A percentile compares a stretch with the other conserved stretches of the same genome.
phyloP scores from a whole-genome alignment of 2,888 invertebrate species.

The Epinotia ramella region DNA sequence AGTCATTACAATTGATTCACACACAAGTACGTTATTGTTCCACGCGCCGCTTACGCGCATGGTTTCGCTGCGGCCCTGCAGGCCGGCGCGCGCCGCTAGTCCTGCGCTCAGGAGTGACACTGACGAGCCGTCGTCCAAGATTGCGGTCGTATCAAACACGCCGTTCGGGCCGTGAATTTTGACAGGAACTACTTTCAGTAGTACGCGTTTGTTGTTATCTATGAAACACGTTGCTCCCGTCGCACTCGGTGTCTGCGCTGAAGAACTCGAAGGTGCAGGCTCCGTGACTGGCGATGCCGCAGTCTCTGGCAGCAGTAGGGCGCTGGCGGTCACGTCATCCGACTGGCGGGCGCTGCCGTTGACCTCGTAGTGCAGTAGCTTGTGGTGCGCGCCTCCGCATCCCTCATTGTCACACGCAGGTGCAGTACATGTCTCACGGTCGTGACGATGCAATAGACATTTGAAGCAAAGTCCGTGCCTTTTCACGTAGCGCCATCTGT shows the following conservation, averaged over 20 bases:
- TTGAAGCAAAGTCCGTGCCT: not conserved
- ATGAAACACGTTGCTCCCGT: too few species aligned
- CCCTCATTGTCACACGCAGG: slow-evolving; percentile 12
- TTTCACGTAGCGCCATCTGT: not conserved
- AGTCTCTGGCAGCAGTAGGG: not conserved
- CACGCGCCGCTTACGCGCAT: slow-evolving; percentile 18
- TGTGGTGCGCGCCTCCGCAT: not conserved
- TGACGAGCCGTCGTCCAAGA: slow-evolving; percentile 13
- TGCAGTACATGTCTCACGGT: slow-evolving; percentile 19
- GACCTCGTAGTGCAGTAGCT: too few species aligned
- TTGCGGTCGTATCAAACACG: not conserved
- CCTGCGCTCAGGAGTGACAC: slow-evolving; percentile 1
- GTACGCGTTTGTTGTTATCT: too few species aligned
- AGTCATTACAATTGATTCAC: not conserved
- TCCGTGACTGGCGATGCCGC: not conserved
- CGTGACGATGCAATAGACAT: not conserved
- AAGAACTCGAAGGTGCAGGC: not conserved
- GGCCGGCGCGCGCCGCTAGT: not conserved
- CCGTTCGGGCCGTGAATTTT: slow-evolving; percentile 1
- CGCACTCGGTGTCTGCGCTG: too few species aligned
- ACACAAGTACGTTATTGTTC: not conserved
- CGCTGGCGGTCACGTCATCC: not conserved
- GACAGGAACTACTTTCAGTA: not conserved
- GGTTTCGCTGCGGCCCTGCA: not conserved
- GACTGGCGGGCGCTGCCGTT: too few species aligned